Evolutionary conservation across 2,113 vertebrate genomes (phyloP).

Genomic region (Pangasianodon hypophthalmus): DNA sequence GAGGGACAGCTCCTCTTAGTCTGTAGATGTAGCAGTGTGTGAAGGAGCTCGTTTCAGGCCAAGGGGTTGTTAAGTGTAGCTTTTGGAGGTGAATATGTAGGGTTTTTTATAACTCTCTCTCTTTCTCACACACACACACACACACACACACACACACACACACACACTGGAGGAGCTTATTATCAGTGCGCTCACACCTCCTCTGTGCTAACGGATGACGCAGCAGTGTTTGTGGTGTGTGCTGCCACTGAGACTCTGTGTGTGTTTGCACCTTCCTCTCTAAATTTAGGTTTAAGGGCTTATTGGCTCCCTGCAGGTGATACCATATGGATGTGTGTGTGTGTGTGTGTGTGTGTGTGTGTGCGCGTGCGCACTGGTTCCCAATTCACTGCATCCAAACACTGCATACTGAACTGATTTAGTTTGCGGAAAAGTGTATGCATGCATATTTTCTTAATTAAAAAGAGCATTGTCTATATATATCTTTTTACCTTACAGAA

Average conservation of each 20-base stretch:
- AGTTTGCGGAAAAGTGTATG: background rate
- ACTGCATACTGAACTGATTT: background rate
- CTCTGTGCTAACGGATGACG: conserved; percentile 10
- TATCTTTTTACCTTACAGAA: background rate
- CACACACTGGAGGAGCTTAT: conserved; percentile 15
- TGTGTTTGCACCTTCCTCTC: conserved; percentile 28
- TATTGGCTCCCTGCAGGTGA: conserved; percentile 22
- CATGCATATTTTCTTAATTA: background rate
- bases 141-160: conserved; percentile 9
- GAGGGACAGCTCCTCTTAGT: background rate
- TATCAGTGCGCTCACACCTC: conserved; percentile 27
- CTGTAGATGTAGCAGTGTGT: background rate
- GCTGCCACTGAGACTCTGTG: conserved; percentile 13
- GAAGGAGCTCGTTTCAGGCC: background rate
- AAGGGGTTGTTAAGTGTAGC: background rate
- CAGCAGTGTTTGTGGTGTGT: conserved; percentile 7
- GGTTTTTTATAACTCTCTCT: background rate
- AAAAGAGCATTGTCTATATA: background rate
- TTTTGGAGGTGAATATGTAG: conserved; percentile 2
- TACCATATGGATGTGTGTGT: conserved; percentile 10
- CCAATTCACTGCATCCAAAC: background rate
- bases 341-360: conserved; percentile 23
- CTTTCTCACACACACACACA: background rate
- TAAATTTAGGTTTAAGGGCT: conserved; percentile 26
- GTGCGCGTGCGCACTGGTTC: background rate